Conservation (phyloP, 1,140 invertebrate species). For the Steinernema khuongi region DNA sequence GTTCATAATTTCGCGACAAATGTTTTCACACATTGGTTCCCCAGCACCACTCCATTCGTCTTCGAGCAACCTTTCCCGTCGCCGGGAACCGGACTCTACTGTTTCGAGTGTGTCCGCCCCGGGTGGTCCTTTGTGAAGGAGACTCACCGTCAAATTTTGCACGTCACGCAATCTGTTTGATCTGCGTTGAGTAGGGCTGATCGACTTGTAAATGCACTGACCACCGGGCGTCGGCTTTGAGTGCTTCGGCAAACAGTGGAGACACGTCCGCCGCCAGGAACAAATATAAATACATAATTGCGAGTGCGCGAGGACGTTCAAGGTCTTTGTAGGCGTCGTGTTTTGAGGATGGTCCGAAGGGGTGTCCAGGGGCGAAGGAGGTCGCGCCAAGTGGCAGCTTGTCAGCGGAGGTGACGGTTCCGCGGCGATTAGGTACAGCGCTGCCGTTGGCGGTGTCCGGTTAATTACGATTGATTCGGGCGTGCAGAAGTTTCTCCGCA, state of each 20-base stretch:
- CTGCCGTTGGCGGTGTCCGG: not conserved
- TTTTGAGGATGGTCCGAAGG: not conserved
- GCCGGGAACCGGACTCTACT: not conserved
- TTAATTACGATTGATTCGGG: slow-evolving; percentile 2
- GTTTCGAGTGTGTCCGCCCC: not conserved
- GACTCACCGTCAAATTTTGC: not conserved
- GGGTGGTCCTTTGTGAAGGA: not conserved
- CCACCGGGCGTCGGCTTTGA: not conserved
- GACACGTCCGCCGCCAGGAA: not conserved
- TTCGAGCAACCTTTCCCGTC: not conserved
- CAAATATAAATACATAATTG: slow-evolving; percentile 16
- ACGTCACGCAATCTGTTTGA: slow-evolving; percentile 3
- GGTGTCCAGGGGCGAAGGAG: not conserved
- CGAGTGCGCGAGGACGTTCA: not conserved
- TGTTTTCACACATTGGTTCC: not conserved
- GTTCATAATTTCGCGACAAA: slow-evolving; percentile 1
- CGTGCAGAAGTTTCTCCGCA: not conserved
- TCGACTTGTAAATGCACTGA: not conserved
- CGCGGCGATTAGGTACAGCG: slow-evolving; percentile 4
- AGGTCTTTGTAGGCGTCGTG: not conserved
- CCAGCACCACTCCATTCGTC: not conserved
- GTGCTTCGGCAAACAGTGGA: not conserved
- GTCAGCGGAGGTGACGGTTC: not conserved
- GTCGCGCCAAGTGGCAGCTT: not conserved
- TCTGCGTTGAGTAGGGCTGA: not conserved